Percentiles rank a stretch among this genome's conserved stretches.
phyloP scores from a whole-genome alignment of 2,113 vertebrate genomes.

The Zosterops pallidus region DNA sequence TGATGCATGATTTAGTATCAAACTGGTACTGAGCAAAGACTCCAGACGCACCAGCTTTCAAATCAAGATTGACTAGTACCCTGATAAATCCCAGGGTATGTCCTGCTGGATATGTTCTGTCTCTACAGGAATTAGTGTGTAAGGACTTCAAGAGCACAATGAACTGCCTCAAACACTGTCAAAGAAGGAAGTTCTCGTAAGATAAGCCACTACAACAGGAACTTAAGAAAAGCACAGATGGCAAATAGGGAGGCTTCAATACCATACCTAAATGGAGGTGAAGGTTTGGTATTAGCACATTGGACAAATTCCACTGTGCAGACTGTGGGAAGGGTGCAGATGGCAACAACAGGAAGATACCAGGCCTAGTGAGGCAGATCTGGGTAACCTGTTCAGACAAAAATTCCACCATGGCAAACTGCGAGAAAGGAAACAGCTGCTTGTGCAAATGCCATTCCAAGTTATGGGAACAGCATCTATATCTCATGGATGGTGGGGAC shows the following conservation, averaged over 20 bases:
- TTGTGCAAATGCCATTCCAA: background rate
- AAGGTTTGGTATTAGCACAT: background rate
- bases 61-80: background rate
- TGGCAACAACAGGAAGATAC: background rate
- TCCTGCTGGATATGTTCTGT: background rate
- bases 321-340: background rate
- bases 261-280: background rate
- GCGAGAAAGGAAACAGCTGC: background rate
- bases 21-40: background rate
- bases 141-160: background rate
- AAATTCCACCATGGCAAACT: background rate
- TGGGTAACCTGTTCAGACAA: background rate
- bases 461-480: background rate
- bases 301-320: background rate
- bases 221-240: background rate
- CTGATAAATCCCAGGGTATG: background rate
- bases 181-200: background rate
- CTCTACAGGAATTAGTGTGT: background rate
- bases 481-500: background rate
- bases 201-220: background rate
- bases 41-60: background rate
- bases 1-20: background rate
- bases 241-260: background rate
- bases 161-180: background rate
- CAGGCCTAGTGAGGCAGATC: background rate